A percentile compares a stretch with the other conserved stretches of the same genome.
These are phyloP conservation scores for Polyploca ridens DNA, from an alignment of 2,888 invertebrate genomes.

Conservation along the genomic window DNA sequence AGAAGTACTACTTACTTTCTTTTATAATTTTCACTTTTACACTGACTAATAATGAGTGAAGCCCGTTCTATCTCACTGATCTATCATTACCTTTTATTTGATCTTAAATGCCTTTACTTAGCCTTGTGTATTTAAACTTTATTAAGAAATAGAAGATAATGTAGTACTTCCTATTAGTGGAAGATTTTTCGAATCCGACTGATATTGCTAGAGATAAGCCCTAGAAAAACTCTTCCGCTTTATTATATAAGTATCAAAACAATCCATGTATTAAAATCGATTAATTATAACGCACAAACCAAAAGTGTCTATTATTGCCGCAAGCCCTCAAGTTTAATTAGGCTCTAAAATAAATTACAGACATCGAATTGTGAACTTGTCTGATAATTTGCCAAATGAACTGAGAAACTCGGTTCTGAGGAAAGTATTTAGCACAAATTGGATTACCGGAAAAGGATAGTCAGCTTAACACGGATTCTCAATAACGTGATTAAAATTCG, in stretches of 20 bases:
- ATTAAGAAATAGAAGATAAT: too few species aligned
- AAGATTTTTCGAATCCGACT: too few species aligned
- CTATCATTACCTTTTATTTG: too few species aligned
- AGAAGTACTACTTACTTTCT: too few species aligned
- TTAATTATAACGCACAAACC: not conserved
- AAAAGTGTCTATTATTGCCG: not conserved
- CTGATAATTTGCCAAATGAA: constrained; percentile 16
- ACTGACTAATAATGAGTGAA: too few species aligned
- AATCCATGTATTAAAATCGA: not conserved
- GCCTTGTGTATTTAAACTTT: too few species aligned
- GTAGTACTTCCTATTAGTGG: too few species aligned
- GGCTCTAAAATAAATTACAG: constrained; percentile 5
- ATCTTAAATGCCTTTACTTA: too few species aligned
- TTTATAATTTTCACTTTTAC: too few species aligned
- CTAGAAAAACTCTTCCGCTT: too few species aligned
- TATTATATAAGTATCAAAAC: not conserved
- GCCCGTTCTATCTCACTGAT: too few species aligned
- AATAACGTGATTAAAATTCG: not conserved
- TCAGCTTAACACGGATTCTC: not conserved
- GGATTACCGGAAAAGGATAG: constrained; percentile 24
- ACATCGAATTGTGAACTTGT: constrained; percentile 10
- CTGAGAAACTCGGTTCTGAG: constrained; percentile 32
- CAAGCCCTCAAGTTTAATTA: constrained; percentile 1
- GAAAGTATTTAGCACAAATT: constrained; percentile 44
- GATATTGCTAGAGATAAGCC: too few species aligned